Evolutionary conservation across 2,888 invertebrate species (phyloP).

Genomic region (Cerceris ruficornis): DNA sequence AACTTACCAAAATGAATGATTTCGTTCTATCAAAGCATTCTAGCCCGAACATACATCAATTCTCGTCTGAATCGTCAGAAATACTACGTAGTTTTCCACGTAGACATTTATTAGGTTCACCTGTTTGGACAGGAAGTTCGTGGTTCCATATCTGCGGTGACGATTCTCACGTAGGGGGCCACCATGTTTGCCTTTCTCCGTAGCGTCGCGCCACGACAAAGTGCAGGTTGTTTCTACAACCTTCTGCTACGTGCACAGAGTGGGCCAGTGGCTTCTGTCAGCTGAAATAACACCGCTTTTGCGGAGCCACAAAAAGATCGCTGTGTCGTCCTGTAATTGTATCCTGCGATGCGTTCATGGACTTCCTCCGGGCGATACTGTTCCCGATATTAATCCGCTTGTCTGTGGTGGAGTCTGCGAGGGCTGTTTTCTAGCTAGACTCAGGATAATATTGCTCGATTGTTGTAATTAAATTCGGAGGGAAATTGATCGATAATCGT

Average conservation of each 20-base stretch:
- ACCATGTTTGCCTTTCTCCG: constrained; percentile 19
- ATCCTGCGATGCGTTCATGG: too few relatives aligned
- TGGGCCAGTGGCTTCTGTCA: neutral
- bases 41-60: neutral
- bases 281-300: constrained; percentile 9
- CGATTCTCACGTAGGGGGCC: constrained; percentile 13
- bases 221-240: neutral
- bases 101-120: constrained; percentile 21
- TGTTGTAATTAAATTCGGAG: too few relatives aligned
- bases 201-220: constrained; percentile 9
- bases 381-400: too few relatives aligned
- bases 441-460: too few relatives aligned
- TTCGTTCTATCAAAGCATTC: neutral
- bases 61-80: constrained; percentile 1
- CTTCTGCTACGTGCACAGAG: neutral
- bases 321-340: too few relatives aligned
- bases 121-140: constrained; percentile 27
- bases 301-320: too few relatives aligned
- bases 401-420: too few relatives aligned
- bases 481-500: too few relatives aligned
- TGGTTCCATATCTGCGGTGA: constrained; percentile 24
- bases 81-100: neutral
- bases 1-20: too few relatives aligned
- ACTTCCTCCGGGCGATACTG: too few relatives aligned
- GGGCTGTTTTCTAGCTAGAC: too few relatives aligned